Evolutionary conservation across 2,113 vertebrate genomes (phyloP), one percentile per base, ranked within the genome.

Genomic region (Oncorhynchus gorbuscha): DNA sequence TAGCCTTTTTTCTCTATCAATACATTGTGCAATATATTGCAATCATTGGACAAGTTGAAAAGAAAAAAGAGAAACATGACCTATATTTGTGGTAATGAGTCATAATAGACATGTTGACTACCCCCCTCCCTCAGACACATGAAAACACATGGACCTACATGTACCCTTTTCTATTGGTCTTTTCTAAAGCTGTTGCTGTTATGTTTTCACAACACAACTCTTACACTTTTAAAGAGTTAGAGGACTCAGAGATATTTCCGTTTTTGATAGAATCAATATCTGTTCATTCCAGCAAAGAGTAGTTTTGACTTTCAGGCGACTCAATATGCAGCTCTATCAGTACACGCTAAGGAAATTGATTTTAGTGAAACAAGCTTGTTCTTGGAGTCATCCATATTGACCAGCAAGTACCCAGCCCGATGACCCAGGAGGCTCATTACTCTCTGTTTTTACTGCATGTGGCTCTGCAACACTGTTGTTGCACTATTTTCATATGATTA

Each of bases 351-450:
- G 72, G 71, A 76, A 83, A 88, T 73, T 85, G 82, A 89, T 88
- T 69, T 86, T 86, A 87, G 84, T 76, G 79, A 86, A 90, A 92
- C 89, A 91, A 90, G 86, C 83, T 84, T 89, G 89, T 85, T 84
- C 87, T 83, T 89, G 83, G 16, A 69, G 67, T 69, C 67, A 39
- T 39, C 16, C 67, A 69, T 69, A 83, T 69, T 84, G 85, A 89
- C 5, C 55, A 88, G 48, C 76, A 77, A 64, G 70, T 73, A 77
- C 32, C 30, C 82, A 88, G 66, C 14, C 73, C 71, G 67, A 69
- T 69, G 67, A 45, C 32, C 67, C 32, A 69, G 67, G 28, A 69
- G 67, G 14, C 67, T 69, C 32, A 69, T 39, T 69, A 45, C 24
- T 18, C 39, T 45, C 28, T 32, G 7, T 18, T 39, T 14, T 16